Base-by-base conservation (phyloP, 2,888 invertebrate species). In the Drosophila tripunctata region DNA sequence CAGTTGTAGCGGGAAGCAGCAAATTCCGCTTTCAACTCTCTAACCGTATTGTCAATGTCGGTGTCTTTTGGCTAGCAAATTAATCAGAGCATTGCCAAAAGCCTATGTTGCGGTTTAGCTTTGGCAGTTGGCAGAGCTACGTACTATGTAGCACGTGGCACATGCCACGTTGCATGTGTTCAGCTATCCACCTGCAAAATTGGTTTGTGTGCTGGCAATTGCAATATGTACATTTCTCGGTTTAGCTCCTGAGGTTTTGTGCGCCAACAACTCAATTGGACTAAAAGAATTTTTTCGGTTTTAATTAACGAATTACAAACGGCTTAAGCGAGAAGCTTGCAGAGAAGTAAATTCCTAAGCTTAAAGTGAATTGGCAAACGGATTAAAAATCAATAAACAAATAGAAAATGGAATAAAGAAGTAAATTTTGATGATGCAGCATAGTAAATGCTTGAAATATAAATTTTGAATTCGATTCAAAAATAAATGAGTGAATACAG, bases 21-120 rank as follows among this genome's bases (percentile, higher is more conserved):
- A 17, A 40, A 40, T 40, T 40, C 40, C 5, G 35, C 35, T 4
- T 7, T 4, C 17, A 24, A 22, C 35, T 35, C 4, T n/a, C n/a
- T n/a, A 3, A 33, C 10, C 2, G 14, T 10, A n/a, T 38, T 21
- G 21, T 21, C 31, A 4, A 10, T 12, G 33, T 33, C 33, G 7
- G 24, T 22, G 19, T 50, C 43, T 56, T 19, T n/a, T 21, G 45
- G 31, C 22, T 19, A 21, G 19, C 54, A 57, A 72, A 67, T 71
- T 58, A 72, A 63, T 72, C 63, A 55, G 67, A 58, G 43, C 50
- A 57, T 58, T 33, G 45, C 51, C 40, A 38, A 71, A 67, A 55
- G 54, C 47, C 35, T 17, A 14, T 67, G 47, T 63, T 71, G 71
- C 22, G 67, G 63, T 56, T 48, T 52, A 47, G 61, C 55, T 62